Evolutionary conservation across 2,113 vertebrate species (phyloP).

Genomic region (Trichomycterus rosablanca): DNA sequence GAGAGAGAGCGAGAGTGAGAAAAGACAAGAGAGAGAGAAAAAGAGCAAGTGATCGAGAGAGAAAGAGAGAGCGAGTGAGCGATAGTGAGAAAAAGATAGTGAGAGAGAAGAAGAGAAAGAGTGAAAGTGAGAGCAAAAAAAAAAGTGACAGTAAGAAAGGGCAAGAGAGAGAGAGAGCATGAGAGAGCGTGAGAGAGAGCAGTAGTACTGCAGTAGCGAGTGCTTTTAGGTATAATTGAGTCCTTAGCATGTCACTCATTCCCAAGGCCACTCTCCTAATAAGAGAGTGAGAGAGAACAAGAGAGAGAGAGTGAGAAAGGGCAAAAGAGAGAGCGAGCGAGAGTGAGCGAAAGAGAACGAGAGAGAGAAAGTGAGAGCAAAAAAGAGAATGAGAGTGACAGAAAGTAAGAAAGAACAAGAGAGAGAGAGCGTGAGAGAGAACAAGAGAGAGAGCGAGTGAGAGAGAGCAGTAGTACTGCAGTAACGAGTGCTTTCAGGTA

Average conservation of each 20-base stretch:
- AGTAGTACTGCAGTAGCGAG: conserved; percentile 10
- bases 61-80: neutral
- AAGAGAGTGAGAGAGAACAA: neutral
- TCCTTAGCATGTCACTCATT: conserved; percentile 65
- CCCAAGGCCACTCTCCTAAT: conserved; percentile 69
- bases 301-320: neutral
- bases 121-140: neutral
- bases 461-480: conserved; percentile 1
- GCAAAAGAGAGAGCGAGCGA: neutral
- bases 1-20: neutral
- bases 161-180: neutral
- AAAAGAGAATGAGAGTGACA: no score
- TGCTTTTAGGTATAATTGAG: conserved; percentile 48
- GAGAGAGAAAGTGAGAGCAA: neutral
- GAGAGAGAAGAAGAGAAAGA: neutral
- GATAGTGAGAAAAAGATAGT: neutral
- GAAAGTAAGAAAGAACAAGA: no score
- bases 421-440: neutral
- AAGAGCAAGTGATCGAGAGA: no score
- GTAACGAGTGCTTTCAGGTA: conserved; percentile 23
- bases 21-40: neutral
- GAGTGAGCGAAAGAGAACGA: neutral
- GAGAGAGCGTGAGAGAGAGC: neutral
- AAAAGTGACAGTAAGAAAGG: no score
- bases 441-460: neutral